phyloP scores from a whole-genome alignment of 2,113 vertebrate species.

The Daboia siamensis region DNA sequence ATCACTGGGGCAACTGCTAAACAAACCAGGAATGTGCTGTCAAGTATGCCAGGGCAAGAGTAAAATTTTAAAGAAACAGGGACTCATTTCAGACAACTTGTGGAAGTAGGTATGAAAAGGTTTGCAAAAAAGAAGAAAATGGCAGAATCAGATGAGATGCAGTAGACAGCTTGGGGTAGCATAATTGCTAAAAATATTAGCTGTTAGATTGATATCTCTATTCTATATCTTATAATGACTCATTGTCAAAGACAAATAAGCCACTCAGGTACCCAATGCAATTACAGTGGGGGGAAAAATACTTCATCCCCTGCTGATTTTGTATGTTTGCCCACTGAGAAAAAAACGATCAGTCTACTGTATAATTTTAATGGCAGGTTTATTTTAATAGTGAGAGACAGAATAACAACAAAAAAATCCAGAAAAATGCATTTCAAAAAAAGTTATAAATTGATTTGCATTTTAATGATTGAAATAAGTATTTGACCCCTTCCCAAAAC shows the following conservation, averaged over 20 bases:
- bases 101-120: neutral
- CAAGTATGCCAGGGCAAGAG: neutral
- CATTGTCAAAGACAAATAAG: neutral
- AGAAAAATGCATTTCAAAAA: no score
- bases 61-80: slow-evolving; percentile 15
- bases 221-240: neutral
- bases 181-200: neutral
- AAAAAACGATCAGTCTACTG: no score
- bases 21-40: neutral
- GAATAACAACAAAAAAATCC: no score
- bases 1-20: neutral
- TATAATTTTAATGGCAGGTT: no score
- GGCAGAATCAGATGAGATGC: neutral
- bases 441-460: no score
- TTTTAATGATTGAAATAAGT: no score
- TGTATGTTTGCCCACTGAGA: no score
- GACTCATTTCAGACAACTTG: neutral
- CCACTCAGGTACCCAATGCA: neutral
- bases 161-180: neutral
- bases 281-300: no score
- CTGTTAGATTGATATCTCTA: neutral
- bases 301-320: no score
- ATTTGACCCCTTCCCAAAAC: no score
- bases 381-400: no score
- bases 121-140: neutral